phyloP scores from a whole-genome alignment of 2,888 invertebrate genomes.

The Drosophila greeni region DNA sequence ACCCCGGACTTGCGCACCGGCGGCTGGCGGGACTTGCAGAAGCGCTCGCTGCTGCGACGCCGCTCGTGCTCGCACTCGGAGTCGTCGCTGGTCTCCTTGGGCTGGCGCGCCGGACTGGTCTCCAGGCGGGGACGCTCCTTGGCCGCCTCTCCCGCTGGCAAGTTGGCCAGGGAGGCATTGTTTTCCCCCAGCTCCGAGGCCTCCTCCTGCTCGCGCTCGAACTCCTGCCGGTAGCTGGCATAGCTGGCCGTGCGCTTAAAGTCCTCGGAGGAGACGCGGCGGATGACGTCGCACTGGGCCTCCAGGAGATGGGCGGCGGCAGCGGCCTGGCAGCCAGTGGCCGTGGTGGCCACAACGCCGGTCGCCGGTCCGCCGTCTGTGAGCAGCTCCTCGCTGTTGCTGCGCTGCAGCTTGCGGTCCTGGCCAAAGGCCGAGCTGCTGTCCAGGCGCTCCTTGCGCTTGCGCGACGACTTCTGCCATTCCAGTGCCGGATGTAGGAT shows the following conservation, averaged over 20 bases:
- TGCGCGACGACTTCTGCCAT: constrained; percentile 80
- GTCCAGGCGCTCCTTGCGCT: constrained; percentile 84
- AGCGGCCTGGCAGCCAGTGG: constrained; percentile 10
- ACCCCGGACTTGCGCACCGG: constrained; percentile 80
- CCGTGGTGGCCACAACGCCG: neutral
- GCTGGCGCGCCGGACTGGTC: constrained; percentile 78
- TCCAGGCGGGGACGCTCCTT: constrained; percentile 74
- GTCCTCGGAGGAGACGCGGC: constrained; percentile 77
- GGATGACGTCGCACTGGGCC: constrained; percentile 63
- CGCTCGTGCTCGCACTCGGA: constrained; percentile 83
- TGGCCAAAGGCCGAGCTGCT: constrained; percentile 81
- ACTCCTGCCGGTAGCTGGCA: constrained; percentile 70
- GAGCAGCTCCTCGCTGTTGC: constrained; percentile 82
- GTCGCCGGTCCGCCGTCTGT: constrained; percentile 77
- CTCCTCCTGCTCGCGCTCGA: constrained; percentile 56
- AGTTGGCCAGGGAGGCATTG: constrained; percentile 73
- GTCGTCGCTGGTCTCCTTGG: constrained; percentile 79
- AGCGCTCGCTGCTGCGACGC: constrained; percentile 83
- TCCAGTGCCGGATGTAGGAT: constrained; percentile 78
- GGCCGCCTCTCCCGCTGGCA: constrained; percentile 38
- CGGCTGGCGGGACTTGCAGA: constrained; percentile 82
- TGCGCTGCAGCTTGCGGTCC: constrained; percentile 82
- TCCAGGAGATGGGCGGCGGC: constrained; percentile 26
- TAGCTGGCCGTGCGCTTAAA: constrained; percentile 75
- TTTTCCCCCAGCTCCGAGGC: constrained; percentile 61